phyloP scores from a whole-genome alignment of 1,140 invertebrate genomes.

The Colletes latitarsis region DNA sequence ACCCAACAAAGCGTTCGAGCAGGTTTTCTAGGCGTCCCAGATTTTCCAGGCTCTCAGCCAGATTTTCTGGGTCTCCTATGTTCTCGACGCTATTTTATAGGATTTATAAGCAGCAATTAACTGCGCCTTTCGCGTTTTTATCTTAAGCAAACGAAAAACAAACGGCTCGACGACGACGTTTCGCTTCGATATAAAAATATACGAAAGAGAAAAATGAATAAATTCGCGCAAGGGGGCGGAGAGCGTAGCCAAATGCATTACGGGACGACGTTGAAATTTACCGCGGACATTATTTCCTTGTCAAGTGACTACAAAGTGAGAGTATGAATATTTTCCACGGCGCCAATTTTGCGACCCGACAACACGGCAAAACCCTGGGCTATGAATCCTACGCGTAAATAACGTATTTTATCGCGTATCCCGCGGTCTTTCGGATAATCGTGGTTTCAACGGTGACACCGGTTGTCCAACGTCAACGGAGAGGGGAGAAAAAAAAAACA shows the following conservation, averaged over 20 bases:
- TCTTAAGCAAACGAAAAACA: neutral
- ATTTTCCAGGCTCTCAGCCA: neutral
- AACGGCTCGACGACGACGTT: neutral
- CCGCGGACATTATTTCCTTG: conserved; percentile 13
- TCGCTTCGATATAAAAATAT: neutral
- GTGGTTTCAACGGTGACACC: neutral
- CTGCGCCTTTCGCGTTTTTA: neutral
- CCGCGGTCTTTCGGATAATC: conserved; percentile 20
- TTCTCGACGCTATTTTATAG: neutral
- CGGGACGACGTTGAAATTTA: neutral
- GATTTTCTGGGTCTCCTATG: neutral
- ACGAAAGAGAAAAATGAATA: neutral
- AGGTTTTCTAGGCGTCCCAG: neutral
- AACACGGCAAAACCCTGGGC: neutral
- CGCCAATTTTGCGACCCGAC: conserved; percentile 31
- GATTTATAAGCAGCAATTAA: neutral
- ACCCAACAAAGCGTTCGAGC: too few species aligned
- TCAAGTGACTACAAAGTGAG: conserved; percentile 7
- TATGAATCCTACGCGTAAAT: conserved; percentile 26
- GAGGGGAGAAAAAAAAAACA: neutral
- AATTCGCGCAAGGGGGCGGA: neutral
- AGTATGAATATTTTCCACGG: neutral
- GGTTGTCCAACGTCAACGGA: neutral
- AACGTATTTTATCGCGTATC: conserved; percentile 20
- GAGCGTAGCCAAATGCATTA: neutral